These are phyloP conservation scores for Pristionchus arcanus DNA, from an alignment of 2,888 invertebrate species.

Conservation along the genomic window DNA sequence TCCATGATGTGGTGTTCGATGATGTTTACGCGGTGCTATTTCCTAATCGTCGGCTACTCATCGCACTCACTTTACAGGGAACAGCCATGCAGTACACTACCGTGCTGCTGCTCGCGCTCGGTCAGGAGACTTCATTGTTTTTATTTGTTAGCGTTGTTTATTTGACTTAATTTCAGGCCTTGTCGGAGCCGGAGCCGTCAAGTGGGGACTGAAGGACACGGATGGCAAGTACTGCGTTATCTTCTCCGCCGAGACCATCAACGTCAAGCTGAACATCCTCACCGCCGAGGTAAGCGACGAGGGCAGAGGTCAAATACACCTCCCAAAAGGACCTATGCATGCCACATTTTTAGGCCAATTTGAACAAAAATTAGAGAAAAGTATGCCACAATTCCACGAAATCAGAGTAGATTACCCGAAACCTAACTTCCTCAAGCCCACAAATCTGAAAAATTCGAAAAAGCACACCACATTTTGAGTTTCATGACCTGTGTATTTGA, in stretches of 20 bases:
- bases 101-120: constrained; percentile 35
- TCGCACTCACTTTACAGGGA: constrained; percentile 16
- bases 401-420: no score
- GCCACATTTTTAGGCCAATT: no score
- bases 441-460: no score
- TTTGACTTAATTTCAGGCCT: background rate
- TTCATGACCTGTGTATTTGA: no score
- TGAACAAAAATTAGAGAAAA: no score
- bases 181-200: background rate
- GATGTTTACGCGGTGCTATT: constrained; percentile 6
- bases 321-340: no score
- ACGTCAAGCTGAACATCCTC: constrained; percentile 11
- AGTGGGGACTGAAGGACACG: constrained; percentile 25
- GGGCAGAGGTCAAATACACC: no score
- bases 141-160: background rate
- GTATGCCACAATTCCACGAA: no score
- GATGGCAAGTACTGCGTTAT: constrained; percentile 13
- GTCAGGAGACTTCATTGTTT: background rate
- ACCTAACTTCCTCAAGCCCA: no score
- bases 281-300: constrained; percentile 4
- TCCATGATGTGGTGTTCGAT: background rate
- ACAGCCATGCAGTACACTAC: constrained; percentile 42
- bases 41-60: background rate
- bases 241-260: constrained; percentile 15
- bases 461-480: no score